phyloP scores from a whole-genome alignment of 2,113 vertebrate species.

The Cebus imitator region DNA sequence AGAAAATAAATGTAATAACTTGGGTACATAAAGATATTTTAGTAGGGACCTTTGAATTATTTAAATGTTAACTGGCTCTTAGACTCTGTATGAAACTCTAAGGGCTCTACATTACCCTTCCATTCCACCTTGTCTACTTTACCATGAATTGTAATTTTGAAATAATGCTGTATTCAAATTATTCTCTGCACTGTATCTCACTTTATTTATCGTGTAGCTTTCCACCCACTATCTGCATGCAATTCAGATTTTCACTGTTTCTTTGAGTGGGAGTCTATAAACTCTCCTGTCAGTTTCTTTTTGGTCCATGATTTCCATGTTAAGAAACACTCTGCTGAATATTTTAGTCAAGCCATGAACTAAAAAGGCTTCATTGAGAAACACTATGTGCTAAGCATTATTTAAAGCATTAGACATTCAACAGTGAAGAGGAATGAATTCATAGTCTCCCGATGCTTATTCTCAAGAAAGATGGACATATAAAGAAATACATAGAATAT shows the following conservation, averaged over 20 bases:
- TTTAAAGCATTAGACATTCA: not conserved
- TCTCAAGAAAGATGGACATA: not conserved
- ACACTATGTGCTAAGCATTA: not conserved
- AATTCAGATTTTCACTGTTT: constrained; percentile 31
- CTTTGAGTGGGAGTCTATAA: not conserved
- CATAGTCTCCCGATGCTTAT: not conserved
- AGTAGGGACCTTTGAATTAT: not conserved
- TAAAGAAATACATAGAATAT: not conserved
- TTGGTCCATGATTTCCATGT: not conserved
- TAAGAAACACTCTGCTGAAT: not conserved
- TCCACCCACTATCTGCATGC: not conserved
- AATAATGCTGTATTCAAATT: not conserved
- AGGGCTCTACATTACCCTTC: not conserved
- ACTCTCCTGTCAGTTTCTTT: not conserved
- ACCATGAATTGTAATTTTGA: not conserved
- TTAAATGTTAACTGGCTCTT: not conserved
- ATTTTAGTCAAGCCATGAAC: not conserved
- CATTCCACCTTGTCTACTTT: not conserved
- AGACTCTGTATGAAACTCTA: not conserved
- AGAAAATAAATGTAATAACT: constrained; percentile 18
- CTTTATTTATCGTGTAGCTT: not conserved
- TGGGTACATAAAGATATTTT: not conserved
- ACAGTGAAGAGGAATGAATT: not conserved
- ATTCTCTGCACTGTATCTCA: not conserved
- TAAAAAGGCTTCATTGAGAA: constrained; percentile 8